Conservation (phyloP, 2,888 invertebrate species). For the Scotopteryx bipunctaria region DNA sequence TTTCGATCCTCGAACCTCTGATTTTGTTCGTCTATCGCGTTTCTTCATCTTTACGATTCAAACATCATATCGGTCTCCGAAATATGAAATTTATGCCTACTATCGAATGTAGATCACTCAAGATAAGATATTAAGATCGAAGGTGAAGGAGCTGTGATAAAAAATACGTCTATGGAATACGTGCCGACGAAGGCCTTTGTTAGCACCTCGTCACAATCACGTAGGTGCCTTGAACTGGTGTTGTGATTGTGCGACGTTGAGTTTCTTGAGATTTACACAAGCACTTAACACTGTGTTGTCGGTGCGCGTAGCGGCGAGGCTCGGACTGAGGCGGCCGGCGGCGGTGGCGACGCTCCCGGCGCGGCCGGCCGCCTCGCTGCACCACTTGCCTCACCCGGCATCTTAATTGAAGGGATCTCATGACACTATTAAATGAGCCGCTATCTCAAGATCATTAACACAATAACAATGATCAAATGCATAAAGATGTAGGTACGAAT, state of each 20-base stretch:
- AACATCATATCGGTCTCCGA: slow-evolving; percentile 41
- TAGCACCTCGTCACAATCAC: slow-evolving; percentile 66
- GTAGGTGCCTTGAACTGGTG: slow-evolving; percentile 65
- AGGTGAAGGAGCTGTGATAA: slow-evolving; percentile 70
- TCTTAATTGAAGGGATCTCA: slow-evolving; percentile 62
- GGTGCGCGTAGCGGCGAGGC: slow-evolving; percentile 40
- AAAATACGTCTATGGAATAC: slow-evolving; percentile 64
- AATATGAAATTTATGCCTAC: slow-evolving; percentile 40
- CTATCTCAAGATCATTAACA: slow-evolving; percentile 57
- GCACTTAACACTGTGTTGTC: slow-evolving; percentile 48
- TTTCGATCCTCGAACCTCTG: slow-evolving; percentile 47
- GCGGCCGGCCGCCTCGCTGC: slow-evolving; percentile 29
- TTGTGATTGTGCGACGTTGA: slow-evolving; percentile 38
- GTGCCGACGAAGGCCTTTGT: slow-evolving; percentile 68
- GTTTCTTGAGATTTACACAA: slow-evolving; percentile 60
- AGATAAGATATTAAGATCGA: slow-evolving; percentile 74
- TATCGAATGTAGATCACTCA: slow-evolving; percentile 52
- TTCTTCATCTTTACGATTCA: slow-evolving; percentile 66
- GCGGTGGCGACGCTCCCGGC: slow-evolving; percentile 40
- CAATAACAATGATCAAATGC: slow-evolving; percentile 27
- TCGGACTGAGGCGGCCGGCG: slow-evolving; percentile 56
- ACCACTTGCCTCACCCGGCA: slow-evolving; percentile 43
- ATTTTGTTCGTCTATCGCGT: slow-evolving; percentile 58
- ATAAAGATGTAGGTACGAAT: neutral
- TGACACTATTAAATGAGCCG: slow-evolving; percentile 40